Base-by-base conservation (phyloP, 2,113 vertebrate genomes). In the Petroica traversi region DNA sequence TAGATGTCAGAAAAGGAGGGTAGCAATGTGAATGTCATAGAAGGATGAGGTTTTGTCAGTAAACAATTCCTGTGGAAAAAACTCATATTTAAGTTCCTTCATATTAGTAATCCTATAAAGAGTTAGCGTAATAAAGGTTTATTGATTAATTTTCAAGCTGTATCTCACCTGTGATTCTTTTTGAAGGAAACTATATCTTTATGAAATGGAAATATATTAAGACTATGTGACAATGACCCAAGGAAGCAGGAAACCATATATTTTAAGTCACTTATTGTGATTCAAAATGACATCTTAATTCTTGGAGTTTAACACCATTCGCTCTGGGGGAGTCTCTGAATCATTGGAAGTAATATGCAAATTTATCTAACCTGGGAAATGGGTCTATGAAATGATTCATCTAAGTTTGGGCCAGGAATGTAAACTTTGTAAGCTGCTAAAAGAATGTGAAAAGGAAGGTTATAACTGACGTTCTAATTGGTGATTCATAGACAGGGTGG, bases 121-220 rank as follows among this genome's bases (percentile, higher is more conserved):
- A 22, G 57, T 62, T 84, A 36, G 31, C 31, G 68, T 90, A 94
- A 93, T 96, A 97, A 97, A 97, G 74, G 31, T 91, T 95, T 95
- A 96, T 96, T 95, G 95, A 94, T 97, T 97, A 83, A 97, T 98
- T 98, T 98, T 89, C 88, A 63, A 81, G 38, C 33, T 61, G 25
- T 89, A 94, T 87, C 86, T 97, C 98, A 51, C 77, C 67, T 75
- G 28, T 92, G 81, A 89, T 94, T 96, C 48, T 78, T n/a, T 57
- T 86, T 68, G 57, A 96, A 75, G 11, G 54, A 38, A 85, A 92
- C 80, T 67, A 41, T 76, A 97, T 93, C 80, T 69, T 41, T 76
- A 97, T 93, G 67, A 91, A 97, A 88, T 85, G 78, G 77, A 93
- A 97, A 88, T 63, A 69, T 67, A 77, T 25, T 3, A 49, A 80